These are phyloP conservation scores for Canis aureus DNA, from an alignment of 2,113 vertebrate genomes.

Conservation along the genomic window DNA sequence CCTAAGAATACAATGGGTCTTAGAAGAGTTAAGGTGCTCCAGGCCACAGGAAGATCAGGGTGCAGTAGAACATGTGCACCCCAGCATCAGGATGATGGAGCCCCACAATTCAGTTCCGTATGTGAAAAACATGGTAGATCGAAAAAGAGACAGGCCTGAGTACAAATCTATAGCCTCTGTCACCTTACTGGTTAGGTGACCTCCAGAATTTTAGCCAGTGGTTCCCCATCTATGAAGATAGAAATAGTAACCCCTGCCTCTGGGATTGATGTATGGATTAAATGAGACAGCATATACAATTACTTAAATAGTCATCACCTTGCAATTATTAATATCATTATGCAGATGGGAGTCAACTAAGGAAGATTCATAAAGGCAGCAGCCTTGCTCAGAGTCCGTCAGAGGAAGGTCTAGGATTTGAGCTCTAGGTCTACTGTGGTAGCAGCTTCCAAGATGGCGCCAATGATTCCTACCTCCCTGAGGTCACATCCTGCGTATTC, in stretches of 20 bases:
- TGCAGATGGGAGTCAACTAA: neutral
- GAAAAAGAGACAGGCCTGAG: neutral
- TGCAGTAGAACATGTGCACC: fast-evolving
- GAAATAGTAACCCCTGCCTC: neutral
- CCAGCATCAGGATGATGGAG: neutral
- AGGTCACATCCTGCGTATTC: too few species aligned
- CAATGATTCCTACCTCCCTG: neutral
- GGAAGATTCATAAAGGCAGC: neutral
- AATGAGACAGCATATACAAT: neutral
- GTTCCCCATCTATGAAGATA: neutral
- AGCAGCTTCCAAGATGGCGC: neutral
- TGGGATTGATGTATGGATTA: neutral
- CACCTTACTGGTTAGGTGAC: neutral
- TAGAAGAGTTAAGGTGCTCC: neutral
- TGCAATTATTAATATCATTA: neutral
- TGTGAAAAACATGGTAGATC: neutral
- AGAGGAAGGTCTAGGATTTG: neutral
- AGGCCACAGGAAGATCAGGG: too few species aligned
- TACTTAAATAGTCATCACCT: neutral
- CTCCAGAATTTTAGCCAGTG: neutral
- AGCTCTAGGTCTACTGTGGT: neutral
- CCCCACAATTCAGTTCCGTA: neutral
- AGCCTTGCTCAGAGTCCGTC: neutral
- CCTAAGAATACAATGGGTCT: neutral
- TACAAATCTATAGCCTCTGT: too few species aligned